These are phyloP conservation scores for Cyphomyrus discorhynchus DNA, from an alignment of 2,113 vertebrate genomes.

Conservation along the genomic window DNA sequence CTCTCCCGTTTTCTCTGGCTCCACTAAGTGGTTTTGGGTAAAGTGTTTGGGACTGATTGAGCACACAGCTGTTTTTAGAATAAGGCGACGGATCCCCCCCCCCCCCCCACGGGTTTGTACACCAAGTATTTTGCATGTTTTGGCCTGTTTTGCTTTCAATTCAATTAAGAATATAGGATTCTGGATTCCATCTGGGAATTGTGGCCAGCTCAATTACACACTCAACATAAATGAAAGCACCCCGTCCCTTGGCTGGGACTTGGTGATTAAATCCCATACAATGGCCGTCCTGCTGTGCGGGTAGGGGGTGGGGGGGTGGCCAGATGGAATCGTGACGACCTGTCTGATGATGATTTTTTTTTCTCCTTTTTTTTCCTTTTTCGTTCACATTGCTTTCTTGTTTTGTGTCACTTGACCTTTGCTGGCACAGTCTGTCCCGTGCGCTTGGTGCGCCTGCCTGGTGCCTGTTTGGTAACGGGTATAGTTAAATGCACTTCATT, in stretches of 20 bases:
- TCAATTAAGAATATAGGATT: not conserved
- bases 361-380: not conserved
- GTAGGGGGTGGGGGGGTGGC: not conserved
- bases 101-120: not conserved
- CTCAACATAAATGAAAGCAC: not conserved
- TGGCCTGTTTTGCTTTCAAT: not conserved
- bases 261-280: not conserved
- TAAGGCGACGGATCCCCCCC: not conserved
- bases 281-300: not conserved
- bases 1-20: not conserved
- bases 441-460: not conserved
- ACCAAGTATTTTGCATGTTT: not conserved
- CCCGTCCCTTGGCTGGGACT: not conserved
- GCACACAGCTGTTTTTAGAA: not conserved
- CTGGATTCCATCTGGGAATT: not conserved
- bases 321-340: constrained; percentile 2
- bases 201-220: not conserved
- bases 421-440: not conserved
- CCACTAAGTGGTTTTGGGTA: not conserved
- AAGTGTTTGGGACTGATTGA: not conserved
- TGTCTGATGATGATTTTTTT: not conserved
- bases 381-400: not conserved
- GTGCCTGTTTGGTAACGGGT: not conserved
- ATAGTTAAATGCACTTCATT: not conserved
- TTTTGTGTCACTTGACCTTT: not conserved